phyloP scores from a whole-genome alignment of 2,888 invertebrate genomes.

The Ernsta delagoae region DNA sequence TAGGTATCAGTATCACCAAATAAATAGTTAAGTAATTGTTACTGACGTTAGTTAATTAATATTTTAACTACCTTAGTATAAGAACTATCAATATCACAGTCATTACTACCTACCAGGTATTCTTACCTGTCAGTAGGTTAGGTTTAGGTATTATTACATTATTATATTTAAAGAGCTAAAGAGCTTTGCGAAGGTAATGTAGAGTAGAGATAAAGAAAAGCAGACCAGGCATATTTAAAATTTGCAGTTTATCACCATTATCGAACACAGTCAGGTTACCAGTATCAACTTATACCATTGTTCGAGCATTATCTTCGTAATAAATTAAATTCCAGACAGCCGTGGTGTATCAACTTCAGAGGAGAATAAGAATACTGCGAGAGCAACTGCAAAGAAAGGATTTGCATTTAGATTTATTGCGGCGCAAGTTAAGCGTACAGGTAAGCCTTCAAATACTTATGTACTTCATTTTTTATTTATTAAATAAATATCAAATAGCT shows the following conservation, averaged over 20 bases:
- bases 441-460: conserved; percentile 73
- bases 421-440: conserved; percentile 94
- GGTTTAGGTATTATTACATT: too few species aligned
- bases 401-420: conserved; percentile 94
- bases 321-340: conserved; percentile 86
- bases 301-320: conserved; percentile 17
- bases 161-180: too few species aligned
- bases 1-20: too few species aligned
- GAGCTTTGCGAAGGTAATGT: too few species aligned
- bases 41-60: too few species aligned
- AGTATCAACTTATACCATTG: not conserved
- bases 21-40: too few species aligned
- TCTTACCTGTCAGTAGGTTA: too few species aligned
- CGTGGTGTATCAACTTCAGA: conserved; percentile 95
- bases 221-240: not conserved
- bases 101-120: too few species aligned
- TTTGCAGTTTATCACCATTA: not conserved
- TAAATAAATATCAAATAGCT: not conserved
- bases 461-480: not conserved
- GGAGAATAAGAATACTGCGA: conserved; percentile 92
- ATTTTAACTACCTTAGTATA: too few species aligned
- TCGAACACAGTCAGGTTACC: not conserved
- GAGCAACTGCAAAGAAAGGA: conserved; percentile 97
- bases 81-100: too few species aligned
- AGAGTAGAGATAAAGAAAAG: not conserved